Base-by-base conservation (phyloP, 2,888 invertebrate genomes). In the Melolontha melolontha region DNA sequence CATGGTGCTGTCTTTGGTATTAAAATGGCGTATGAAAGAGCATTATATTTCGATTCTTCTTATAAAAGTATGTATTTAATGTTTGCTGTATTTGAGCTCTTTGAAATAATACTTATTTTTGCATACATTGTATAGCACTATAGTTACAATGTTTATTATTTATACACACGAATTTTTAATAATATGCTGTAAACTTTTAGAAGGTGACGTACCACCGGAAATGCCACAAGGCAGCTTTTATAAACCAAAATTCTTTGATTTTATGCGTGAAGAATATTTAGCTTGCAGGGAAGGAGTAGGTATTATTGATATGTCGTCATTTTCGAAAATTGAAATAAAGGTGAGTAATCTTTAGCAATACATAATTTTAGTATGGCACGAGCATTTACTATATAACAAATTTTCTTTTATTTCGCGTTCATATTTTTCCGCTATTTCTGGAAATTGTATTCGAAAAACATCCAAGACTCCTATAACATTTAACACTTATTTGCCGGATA, bases 301-400 rank as follows among this genome's bases (percentile, higher is more conserved):
- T 62, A 86, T 93, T 63, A 91, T 92, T 71, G 92, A 93, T 77
- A 91, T 92, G 90, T 91, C 91, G 44, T 91, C 91, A 4, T 92
- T 92, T 82, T 89, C 91, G 10, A 93, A 93, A 82, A 90, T 91
- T 75, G 89, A 91, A 82, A 87, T 92, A 57, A 88, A 87, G 82
- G 91, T 91, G 81, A 79, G 80, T 39, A 5, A 41, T 50, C 11
- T 16, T 22, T 7, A 52, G 29, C 40, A 50, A 40, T 40, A 40
- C 14, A 47, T 39, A n/a, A 29, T 5, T 6, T 17, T 52, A 14
- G 2, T 22, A 4, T 22, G 22, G 22, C 22, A 2, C 4, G 4
- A 22, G 22, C 4, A 22, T 22, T 22, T 22, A 22, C 4, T 22
- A n/a, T n/a, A n/a, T 22, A 22, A 22, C 22, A 22, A 4, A 22